Evolutionary conservation across 2,797 vertebrate species (phyloP).

Genomic region (Poecilia wingei): DNA sequence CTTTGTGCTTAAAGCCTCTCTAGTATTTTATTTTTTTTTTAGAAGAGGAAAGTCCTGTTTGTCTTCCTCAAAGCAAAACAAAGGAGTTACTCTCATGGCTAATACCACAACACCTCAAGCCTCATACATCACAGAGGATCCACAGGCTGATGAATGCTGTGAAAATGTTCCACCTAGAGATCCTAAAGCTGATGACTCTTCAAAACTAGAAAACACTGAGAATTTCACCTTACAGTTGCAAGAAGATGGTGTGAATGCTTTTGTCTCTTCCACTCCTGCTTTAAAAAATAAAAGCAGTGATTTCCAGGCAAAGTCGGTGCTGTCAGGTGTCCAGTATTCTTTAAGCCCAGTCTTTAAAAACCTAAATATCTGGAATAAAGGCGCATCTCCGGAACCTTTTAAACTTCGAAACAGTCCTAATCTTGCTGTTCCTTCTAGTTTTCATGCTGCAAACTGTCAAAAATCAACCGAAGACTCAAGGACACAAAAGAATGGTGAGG

Average conservation of each 20-base stretch:
- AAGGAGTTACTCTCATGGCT: conserved; percentile 37
- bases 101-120: conserved; percentile 13
- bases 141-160: conserved; percentile 34
- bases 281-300: conserved; percentile 1
- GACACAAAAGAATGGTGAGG: neutral
- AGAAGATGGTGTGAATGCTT: conserved; percentile 17
- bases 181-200: neutral
- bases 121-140: conserved; percentile 15
- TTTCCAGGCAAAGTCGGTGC: conserved; percentile 22
- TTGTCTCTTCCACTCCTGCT: conserved; percentile 42
- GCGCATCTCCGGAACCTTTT: conserved; percentile 17
- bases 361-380: conserved; percentile 44
- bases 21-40: neutral
- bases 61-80: neutral
- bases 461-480: conserved; percentile 10
- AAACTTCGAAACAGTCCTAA: conserved; percentile 1
- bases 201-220: conserved; percentile 15
- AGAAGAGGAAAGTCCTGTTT: conserved; percentile 6
- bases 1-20: conserved; percentile 6
- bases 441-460: neutral
- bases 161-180: conserved; percentile 57
- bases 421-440: neutral
- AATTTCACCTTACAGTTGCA: neutral
- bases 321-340: conserved; percentile 41
- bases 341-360: conserved; percentile 56